phyloP scores from a whole-genome alignment of 1,140 invertebrate genomes.

The Hylyphantes graminicola region DNA sequence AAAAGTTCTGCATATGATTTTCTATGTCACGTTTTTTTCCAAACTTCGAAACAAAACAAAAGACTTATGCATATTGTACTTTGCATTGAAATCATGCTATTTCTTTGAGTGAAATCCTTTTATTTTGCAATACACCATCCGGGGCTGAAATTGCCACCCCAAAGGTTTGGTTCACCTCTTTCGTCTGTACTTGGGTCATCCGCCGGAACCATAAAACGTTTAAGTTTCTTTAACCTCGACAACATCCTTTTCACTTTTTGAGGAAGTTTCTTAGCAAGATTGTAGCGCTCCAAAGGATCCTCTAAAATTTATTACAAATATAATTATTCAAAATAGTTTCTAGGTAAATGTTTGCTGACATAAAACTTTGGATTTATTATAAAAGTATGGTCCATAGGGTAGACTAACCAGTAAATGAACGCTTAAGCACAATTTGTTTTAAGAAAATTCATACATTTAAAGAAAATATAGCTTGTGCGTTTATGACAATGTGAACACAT shows the following conservation, averaged over 20 bases:
- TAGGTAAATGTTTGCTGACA: background rate
- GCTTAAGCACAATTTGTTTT: no score
- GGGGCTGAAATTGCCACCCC: conserved; percentile 44
- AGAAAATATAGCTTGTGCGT: no score
- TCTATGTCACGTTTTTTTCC: no score
- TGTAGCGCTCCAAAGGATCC: conserved; percentile 66
- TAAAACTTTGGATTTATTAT: no score
- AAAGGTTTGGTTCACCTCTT: conserved; percentile 46
- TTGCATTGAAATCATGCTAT: background rate
- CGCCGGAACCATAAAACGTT: conserved; percentile 31
- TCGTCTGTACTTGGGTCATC: conserved; percentile 48
- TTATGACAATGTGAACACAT: no score
- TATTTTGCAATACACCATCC: conserved; percentile 56
- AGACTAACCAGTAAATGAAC: no score
- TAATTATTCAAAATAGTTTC: background rate
- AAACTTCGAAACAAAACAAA: no score
- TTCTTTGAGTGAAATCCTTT: background rate
- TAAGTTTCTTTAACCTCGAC: background rate
- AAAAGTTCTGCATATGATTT: no score
- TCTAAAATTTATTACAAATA: background rate
- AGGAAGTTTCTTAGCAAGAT: conserved; percentile 64
- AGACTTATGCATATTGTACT: no score
- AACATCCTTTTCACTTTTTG: conserved; percentile 47
- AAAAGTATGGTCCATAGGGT: no score
- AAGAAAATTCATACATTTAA: no score